These are phyloP conservation scores for Wiebesia pumilae DNA, from an alignment of 1,140 invertebrate genomes.

Conservation along the genomic window DNA sequence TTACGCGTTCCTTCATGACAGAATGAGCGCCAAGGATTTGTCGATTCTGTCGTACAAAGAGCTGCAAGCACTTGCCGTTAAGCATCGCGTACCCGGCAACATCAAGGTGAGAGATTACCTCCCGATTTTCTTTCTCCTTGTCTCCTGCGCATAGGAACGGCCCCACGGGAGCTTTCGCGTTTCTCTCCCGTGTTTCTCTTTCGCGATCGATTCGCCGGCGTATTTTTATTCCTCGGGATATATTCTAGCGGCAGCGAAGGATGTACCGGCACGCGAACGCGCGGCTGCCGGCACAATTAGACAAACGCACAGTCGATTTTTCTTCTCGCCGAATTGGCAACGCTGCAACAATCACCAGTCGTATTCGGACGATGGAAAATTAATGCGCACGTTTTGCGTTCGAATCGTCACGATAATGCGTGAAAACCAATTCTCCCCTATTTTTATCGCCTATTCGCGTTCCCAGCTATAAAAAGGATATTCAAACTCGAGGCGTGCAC, in stretches of 20 bases:
- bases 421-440: background rate
- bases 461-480: no score
- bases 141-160: background rate
- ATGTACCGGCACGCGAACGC: background rate
- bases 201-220: no score
- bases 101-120: conserved; percentile 64
- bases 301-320: background rate
- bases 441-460: background rate
- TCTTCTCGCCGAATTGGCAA: background rate
- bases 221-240: no score
- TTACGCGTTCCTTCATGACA: conserved; percentile 9
- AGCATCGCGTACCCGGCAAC: conserved; percentile 66
- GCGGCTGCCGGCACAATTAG: background rate
- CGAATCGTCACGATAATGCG: background rate
- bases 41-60: conserved; percentile 66
- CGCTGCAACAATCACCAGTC: background rate
- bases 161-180: background rate
- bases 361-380: background rate
- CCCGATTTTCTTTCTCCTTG: background rate
- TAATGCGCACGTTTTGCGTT: background rate
- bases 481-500: no score
- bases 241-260: background rate
- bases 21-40: conserved; percentile 64
- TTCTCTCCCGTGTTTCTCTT: no score
- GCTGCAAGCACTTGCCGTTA: conserved; percentile 65